Base-by-base conservation (phyloP, 1,140 invertebrate species). In the Drosophila nebulosa region DNA sequence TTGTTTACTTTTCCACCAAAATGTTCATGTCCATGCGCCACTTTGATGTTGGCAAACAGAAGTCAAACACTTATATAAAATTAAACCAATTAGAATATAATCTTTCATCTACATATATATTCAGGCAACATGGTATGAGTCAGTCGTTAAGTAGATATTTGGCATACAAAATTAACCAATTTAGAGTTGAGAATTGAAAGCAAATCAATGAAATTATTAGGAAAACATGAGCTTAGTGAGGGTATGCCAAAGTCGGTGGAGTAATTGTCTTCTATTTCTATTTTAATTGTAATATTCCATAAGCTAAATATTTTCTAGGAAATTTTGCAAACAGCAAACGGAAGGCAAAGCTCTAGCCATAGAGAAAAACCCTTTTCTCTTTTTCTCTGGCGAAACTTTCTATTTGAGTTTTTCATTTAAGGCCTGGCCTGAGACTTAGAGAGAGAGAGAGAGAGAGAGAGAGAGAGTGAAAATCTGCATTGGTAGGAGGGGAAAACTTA, bases 391-490 rank as follows among this genome's bases (percentile, higher is more conserved):
- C 57, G 55, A 63, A 74, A 84, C 60, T 80, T 86, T 57, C 51
- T 85, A 74, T 85, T 85, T 85, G 81, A 81, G 80, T 85, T 86
- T 81, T 71, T 86, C 78, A 85, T 85, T 85, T 74, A 76, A 74
- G 36, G 57, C 56, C 36, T 46, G 42, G 57, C 51, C 36, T 39
- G 50, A 64, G 58, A 26, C 32, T 16, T 32, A 16, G 12, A 52
- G 32, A 52, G 39, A 36, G 30, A 51, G 39, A 16, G 12, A 52
- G 32, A 52, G 39, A 36, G 30, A 51, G 39, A 16, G 12, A 52
- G 39, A 16, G 12, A 52, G 32, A 52, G 39, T 35, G 30, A 51
- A 50, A 26, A 14, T 26, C 36, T 64, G 30, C 51, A 58, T 26
- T 26, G 24, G 52, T 30, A 9, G 24, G 26, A 57, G 18, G 26